These are phyloP conservation scores for Thereva nobilitata DNA, from an alignment of 2,888 invertebrate species.

Conservation along the genomic window DNA sequence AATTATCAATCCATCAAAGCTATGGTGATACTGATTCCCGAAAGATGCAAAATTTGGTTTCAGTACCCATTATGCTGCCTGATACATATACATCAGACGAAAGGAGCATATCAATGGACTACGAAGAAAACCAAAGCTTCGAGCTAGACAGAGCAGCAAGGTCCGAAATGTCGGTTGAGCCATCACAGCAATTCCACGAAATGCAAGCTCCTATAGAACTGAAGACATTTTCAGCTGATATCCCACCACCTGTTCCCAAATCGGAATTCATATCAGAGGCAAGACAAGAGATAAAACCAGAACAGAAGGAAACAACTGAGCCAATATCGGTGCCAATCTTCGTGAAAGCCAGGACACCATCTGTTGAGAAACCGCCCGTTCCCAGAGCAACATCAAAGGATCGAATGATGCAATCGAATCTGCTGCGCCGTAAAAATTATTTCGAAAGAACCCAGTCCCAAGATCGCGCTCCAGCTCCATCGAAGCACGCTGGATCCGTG, in stretches of 20 bases:
- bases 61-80: slow-evolving; percentile 26
- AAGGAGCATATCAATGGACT: neutral
- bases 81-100: neutral
- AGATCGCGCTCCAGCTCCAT: slow-evolving; percentile 49
- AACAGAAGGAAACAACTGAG: too few species aligned
- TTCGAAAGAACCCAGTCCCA: slow-evolving; percentile 55
- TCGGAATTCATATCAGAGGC: neutral
- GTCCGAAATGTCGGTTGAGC: neutral
- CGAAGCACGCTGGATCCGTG: slow-evolving; percentile 47
- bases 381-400: slow-evolving; percentile 49
- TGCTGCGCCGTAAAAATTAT: slow-evolving; percentile 48
- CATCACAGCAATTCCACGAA: neutral
- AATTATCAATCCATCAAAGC: slow-evolving; percentile 1
- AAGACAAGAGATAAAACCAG: neutral
- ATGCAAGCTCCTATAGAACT: too few species aligned
- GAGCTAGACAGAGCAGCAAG: neutral
- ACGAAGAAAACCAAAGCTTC: neutral
- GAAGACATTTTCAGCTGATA: neutral
- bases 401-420: slow-evolving; percentile 46
- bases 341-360: too few species aligned
- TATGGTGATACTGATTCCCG: neutral
- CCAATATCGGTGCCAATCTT: too few species aligned
- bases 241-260: neutral
- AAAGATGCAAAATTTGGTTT: slow-evolving; percentile 18
- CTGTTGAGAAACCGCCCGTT: slow-evolving; percentile 13